Conservation (phyloP, 2,888 invertebrate genomes). For the Himalopsyche japonica region DNA sequence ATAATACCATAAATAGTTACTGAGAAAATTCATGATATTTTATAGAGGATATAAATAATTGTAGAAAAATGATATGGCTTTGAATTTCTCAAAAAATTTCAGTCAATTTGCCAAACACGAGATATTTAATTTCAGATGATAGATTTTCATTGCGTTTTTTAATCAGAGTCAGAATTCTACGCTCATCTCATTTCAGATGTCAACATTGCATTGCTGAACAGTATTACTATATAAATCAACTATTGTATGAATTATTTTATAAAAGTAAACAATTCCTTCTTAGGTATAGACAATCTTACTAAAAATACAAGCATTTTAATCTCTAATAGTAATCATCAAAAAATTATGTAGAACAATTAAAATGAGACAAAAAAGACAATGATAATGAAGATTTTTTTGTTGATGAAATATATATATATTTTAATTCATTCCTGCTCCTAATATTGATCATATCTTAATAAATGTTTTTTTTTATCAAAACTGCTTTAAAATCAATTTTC, state of each 20-base stretch:
- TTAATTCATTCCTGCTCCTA: too few species aligned
- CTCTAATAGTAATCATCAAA: constrained; percentile 8
- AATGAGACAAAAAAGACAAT: constrained; percentile 40
- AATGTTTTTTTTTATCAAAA: too few species aligned
- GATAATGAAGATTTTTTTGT: too few species aligned
- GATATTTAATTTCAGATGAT: neutral
- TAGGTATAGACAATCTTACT: neutral
- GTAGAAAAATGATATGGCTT: neutral
- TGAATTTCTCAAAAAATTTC: neutral
- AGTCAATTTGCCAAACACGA: neutral
- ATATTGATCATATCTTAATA: too few species aligned
- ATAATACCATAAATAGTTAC: neutral
- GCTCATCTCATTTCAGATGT: neutral
- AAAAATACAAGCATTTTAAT: constrained; percentile 9
- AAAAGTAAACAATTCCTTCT: neutral
- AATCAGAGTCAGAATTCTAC: neutral
- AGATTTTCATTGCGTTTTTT: neutral
- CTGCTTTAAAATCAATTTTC: too few species aligned
- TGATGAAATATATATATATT: too few species aligned
- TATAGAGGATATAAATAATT: neutral
- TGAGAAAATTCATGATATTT: neutral
- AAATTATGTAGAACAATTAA: constrained; percentile 35
- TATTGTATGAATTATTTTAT: neutral
- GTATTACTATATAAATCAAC: neutral
- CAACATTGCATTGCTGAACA: neutral